Evolutionary conservation across 2,113 vertebrate genomes (phyloP).

Genomic region (Alligator mississippiensis): DNA sequence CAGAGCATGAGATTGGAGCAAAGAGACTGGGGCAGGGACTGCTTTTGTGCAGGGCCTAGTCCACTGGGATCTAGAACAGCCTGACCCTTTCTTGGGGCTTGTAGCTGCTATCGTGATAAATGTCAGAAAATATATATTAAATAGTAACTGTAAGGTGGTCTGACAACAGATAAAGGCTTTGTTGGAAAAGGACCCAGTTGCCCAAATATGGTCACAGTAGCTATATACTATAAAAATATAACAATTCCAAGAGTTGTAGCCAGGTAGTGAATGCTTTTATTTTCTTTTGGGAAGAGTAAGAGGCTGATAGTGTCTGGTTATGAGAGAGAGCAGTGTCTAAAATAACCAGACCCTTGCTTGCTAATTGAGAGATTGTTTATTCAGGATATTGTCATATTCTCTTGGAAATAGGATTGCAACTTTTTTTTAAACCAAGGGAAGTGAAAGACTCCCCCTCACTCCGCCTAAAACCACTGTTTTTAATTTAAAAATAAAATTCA

Average conservation of each 20-base stretch:
- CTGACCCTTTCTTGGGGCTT: neutral
- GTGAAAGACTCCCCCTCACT: neutral
- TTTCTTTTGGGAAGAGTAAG: neutral
- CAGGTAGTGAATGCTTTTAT: neutral
- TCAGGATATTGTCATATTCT: constrained; percentile 31
- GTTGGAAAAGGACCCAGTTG: neutral
- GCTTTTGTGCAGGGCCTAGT: neutral
- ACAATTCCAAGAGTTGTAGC: neutral
- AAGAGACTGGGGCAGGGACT: neutral
- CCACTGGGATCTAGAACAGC: neutral
- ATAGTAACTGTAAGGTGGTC: neutral
- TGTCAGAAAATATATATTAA: neutral
- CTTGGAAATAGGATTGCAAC: constrained; percentile 6
- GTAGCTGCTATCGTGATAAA: neutral
- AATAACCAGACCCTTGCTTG: neutral
- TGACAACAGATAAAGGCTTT: too few species aligned
- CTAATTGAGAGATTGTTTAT: neutral
- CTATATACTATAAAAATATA: neutral
- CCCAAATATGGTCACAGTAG: neutral
- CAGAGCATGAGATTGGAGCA: neutral
- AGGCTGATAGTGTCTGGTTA: neutral
- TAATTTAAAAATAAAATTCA: neutral
- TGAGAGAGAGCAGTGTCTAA: neutral
- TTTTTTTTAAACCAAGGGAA: neutral
- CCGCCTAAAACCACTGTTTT: neutral